Evolutionary conservation across 1,140 invertebrate species (phyloP).

Genomic region (Nomia melanderi): DNA sequence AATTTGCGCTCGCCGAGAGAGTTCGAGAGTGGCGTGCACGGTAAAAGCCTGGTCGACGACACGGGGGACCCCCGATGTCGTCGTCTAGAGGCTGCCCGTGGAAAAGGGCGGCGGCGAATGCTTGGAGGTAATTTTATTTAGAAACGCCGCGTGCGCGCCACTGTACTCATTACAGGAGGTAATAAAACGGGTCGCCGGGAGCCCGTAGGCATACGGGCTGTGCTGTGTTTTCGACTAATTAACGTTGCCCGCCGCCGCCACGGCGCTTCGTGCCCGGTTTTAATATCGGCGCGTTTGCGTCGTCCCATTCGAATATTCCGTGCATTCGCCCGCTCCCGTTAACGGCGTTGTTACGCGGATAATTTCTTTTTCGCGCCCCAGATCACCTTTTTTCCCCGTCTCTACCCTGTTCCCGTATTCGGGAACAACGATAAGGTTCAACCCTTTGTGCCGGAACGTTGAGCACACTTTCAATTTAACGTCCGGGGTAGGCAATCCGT

Average conservation of each 20-base stretch:
- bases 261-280: conserved; percentile 52
- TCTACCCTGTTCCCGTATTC: background rate
- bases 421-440: background rate
- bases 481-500: too few species aligned
- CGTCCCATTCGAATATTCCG: conserved; percentile 44
- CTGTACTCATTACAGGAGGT: conserved; percentile 58
- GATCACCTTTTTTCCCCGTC: background rate
- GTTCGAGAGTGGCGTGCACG: background rate
- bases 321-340: conserved; percentile 9
- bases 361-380: background rate
- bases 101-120: conserved; percentile 31
- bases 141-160: conserved; percentile 59
- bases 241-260: conserved; percentile 53
- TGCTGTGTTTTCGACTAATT: conserved; percentile 65
- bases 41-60: conserved; percentile 13
- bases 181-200: conserved; percentile 57
- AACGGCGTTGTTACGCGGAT: conserved; percentile 32
- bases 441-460: background rate
- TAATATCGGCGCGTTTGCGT: conserved; percentile 52
- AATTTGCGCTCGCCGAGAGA: background rate
- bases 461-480: background rate
- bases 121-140: conserved; percentile 64
- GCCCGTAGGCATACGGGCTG: conserved; percentile 54
- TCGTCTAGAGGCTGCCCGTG: background rate
- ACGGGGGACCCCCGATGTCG: conserved; percentile 18